These are phyloP conservation scores for Gopherus flavomarginatus DNA, from an alignment of 2,113 vertebrate genomes.

Conservation along the genomic window DNA sequence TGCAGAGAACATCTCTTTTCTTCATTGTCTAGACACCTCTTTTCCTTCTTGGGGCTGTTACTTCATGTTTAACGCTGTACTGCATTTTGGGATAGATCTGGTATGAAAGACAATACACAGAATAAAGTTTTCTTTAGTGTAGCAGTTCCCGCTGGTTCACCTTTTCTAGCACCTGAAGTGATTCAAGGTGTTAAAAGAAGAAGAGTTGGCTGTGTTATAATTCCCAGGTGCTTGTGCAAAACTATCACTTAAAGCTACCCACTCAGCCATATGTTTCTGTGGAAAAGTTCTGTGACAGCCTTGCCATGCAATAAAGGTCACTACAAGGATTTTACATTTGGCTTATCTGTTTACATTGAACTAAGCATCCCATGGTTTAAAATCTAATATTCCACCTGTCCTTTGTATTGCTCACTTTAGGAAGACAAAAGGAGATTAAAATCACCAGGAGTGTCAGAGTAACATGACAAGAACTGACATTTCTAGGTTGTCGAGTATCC, in stretches of 20 bases:
- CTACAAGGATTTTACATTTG: not conserved
- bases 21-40: not conserved
- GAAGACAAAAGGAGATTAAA: constrained; percentile 68
- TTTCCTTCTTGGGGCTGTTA: not conserved
- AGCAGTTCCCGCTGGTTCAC: not conserved
- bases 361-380: constrained; percentile 30
- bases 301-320: not conserved
- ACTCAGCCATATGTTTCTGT: not conserved
- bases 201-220: fast-evolving
- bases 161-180: not conserved
- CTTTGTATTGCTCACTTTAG: constrained; percentile 27
- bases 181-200: not conserved
- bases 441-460: constrained; percentile 5
- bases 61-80: fast-evolving
- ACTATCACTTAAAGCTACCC: not conserved
- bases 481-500: constrained; percentile 24
- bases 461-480: constrained; percentile 40
- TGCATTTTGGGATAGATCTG: fast-evolving
- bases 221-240: not conserved
- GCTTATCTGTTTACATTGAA: constrained; percentile 15
- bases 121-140: not conserved
- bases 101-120: not conserved
- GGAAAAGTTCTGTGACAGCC: not conserved
- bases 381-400: constrained; percentile 57
- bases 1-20: not conserved